These are phyloP conservation scores for Euthynnus affinis DNA, from an alignment of 2,797 vertebrate genomes.

Conservation along the genomic window DNA sequence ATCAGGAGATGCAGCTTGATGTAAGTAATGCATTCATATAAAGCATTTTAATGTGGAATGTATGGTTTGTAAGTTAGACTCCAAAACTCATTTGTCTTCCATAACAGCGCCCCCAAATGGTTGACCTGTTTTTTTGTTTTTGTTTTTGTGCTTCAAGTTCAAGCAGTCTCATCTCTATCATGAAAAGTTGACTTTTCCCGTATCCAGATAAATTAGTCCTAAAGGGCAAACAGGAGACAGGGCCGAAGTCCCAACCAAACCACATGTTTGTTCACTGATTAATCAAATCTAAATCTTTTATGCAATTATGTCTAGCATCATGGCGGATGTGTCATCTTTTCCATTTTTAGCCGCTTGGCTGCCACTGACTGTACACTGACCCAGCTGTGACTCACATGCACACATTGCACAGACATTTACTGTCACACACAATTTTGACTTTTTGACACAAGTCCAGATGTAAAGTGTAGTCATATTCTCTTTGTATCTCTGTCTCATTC, in stretches of 20 bases:
- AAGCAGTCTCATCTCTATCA: not conserved
- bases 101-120: not conserved
- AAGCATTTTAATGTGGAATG: not conserved
- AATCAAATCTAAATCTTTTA: not conserved
- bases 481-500: not conserved
- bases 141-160: not conserved
- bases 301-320: not conserved
- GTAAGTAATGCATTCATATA: too few species aligned
- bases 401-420: not conserved
- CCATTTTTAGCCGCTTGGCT: conserved; percentile 2
- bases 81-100: not conserved
- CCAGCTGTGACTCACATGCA: conserved; percentile 36
- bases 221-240: too few species aligned
- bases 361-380: conserved; percentile 10
- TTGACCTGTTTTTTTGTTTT: too few species aligned
- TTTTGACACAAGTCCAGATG: conserved; percentile 35
- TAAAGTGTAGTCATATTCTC: conserved; percentile 24
- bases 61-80: not conserved
- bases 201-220: not conserved
- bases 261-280: not conserved
- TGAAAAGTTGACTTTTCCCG: not conserved
- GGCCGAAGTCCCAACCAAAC: not conserved
- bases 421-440: conserved; percentile 23
- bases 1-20: too few species aligned
- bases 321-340: not conserved